phyloP scores from a whole-genome alignment of 1,140 invertebrate genomes.

The Euura saliciscinereae region DNA sequence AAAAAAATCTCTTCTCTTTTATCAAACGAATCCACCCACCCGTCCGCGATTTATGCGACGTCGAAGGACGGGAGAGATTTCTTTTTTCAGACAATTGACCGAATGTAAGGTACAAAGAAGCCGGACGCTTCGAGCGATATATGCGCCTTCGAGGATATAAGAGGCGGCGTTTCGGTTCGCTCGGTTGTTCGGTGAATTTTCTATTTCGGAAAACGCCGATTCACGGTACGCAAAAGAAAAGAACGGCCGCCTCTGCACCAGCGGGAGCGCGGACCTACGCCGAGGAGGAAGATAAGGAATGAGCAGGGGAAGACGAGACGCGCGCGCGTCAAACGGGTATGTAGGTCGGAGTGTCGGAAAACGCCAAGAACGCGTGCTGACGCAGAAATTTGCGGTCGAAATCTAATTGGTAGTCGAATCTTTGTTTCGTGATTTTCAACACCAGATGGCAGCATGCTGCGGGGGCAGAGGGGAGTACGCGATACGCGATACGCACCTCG shows the following conservation, averaged over 20 bases:
- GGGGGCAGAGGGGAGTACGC: not conserved
- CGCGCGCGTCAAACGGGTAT: not conserved
- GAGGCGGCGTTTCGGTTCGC: too few relatives aligned
- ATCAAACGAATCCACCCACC: too few relatives aligned
- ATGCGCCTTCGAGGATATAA: too few relatives aligned
- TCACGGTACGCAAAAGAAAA: not conserved
- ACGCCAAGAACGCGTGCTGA: not conserved
- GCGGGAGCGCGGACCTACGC: too few relatives aligned
- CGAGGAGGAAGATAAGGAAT: too few relatives aligned
- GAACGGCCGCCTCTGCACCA: not conserved
- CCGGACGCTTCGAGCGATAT: too few relatives aligned
- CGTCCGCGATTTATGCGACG: too few relatives aligned
- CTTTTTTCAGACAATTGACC: too few relatives aligned
- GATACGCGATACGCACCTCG: not conserved
- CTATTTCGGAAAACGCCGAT: conserved; percentile 1
- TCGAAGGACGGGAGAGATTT: too few relatives aligned
- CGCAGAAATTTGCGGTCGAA: not conserved
- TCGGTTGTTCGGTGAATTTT: not conserved
- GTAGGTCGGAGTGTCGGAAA: not conserved
- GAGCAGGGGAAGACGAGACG: too few relatives aligned
- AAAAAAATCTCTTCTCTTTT: not conserved
- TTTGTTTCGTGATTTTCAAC: not conserved
- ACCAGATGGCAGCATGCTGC: not conserved
- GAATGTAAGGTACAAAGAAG: too few relatives aligned
- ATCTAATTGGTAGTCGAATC: not conserved